Percentiles rank a stretch among this genome's conserved stretches.
These are phyloP conservation scores for Nyctalus aviator DNA, from an alignment of 2,797 vertebrate genomes.

Conservation along the genomic window DNA sequence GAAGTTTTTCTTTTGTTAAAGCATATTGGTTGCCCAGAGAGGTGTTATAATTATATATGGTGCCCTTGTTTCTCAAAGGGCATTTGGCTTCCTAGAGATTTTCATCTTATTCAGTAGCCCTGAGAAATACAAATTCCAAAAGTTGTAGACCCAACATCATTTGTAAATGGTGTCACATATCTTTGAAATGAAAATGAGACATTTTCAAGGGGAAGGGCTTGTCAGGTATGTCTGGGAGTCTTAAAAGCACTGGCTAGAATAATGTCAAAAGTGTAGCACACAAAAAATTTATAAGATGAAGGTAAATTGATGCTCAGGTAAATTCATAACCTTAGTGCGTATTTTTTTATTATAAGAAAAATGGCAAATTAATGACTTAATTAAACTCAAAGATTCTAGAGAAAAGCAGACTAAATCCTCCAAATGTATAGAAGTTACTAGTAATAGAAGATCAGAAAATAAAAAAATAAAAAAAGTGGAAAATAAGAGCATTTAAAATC, in stretches of 20 bases:
- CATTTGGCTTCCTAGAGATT: not conserved
- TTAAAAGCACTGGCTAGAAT: not conserved
- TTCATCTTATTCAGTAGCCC: slow-evolving; percentile 10
- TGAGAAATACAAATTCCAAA: not conserved
- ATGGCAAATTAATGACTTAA: not conserved
- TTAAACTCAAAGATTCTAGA: not conserved
- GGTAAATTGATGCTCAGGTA: not conserved
- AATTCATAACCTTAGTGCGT: not conserved
- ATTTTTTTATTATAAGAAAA: not conserved
- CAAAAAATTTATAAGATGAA: not conserved
- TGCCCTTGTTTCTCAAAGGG: not conserved
- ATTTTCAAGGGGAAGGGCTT: not conserved
- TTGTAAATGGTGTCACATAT: not conserved
- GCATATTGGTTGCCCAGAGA: not conserved
- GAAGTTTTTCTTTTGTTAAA: not conserved
- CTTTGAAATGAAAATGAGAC: slow-evolving; percentile 25
- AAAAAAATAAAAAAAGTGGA: not conserved
- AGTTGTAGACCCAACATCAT: not conserved
- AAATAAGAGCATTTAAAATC: not conserved
- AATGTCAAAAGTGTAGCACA: not conserved
- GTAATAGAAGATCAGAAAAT: slow-evolving; percentile 17
- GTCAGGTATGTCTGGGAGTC: not conserved
- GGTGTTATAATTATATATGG: not conserved
- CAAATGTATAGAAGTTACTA: not conserved
- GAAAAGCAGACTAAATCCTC: not conserved